These are phyloP conservation scores for Azorinus chamasolen DNA, from an alignment of 2,888 invertebrate species.

Conservation along the genomic window DNA sequence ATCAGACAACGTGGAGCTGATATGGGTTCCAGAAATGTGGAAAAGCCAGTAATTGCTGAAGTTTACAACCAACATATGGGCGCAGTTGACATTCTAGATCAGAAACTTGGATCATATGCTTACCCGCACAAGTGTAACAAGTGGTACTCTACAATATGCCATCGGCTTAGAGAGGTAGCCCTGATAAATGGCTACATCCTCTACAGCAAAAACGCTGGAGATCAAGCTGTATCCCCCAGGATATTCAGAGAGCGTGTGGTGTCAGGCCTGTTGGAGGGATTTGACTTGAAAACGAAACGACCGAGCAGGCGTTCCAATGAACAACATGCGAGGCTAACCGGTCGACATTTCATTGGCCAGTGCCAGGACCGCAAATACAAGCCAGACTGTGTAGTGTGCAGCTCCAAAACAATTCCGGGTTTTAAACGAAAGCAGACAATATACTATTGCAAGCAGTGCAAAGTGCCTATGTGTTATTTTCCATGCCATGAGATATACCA, in stretches of 20 bases:
- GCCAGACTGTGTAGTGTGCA: slow-evolving; percentile 54
- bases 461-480: slow-evolving; percentile 37
- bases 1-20: slow-evolving; percentile 9
- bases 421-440: slow-evolving; percentile 50
- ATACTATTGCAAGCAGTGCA: slow-evolving; percentile 35
- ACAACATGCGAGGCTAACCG: slow-evolving; percentile 26
- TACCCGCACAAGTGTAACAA: slow-evolving; percentile 20
- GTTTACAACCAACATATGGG: slow-evolving; percentile 35
- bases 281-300: too few relatives aligned
- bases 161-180: slow-evolving; percentile 41
- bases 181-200: too few relatives aligned
- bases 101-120: slow-evolving; percentile 14
- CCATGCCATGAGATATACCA: slow-evolving; percentile 49
- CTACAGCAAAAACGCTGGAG: too few relatives aligned
- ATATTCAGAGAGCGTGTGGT: too few relatives aligned
- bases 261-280: too few relatives aligned
- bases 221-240: too few relatives aligned
- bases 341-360: slow-evolving; percentile 37
- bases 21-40: slow-evolving; percentile 17
- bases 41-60: slow-evolving; percentile 34
- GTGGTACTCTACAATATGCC: slow-evolving; percentile 8
- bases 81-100: slow-evolving; percentile 29
- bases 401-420: slow-evolving; percentile 18
- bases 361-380: slow-evolving; percentile 34
- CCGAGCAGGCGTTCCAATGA: too few relatives aligned